A percentile compares a stretch with the other conserved stretches of the same genome.
phyloP scores from a whole-genome alignment of 2,888 invertebrate genomes.

The Hirtodrosophila histrioides region DNA sequence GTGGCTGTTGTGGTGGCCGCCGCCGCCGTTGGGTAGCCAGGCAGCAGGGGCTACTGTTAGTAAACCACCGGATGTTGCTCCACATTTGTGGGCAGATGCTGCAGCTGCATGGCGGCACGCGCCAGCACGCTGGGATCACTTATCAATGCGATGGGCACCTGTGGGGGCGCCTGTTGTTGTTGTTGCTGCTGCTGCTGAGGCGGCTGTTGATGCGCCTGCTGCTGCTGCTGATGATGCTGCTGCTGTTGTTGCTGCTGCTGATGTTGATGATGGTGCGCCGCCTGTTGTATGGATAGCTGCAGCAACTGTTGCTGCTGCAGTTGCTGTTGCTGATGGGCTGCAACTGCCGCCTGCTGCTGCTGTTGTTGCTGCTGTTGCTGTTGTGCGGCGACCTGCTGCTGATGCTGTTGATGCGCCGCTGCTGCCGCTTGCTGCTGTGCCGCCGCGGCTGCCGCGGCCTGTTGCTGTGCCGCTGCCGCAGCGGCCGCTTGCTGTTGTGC shows the following conservation, averaged over 20 bases:
- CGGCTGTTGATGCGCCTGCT: conserved; percentile 72
- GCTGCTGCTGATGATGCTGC: conserved; percentile 76
- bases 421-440: conserved; percentile 77
- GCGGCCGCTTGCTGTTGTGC: conserved; percentile 73
- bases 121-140: conserved; percentile 83
- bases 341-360: conserved; percentile 63
- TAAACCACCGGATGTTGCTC: conserved; percentile 84
- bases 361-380: conserved; percentile 82
- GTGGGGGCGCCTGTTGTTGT: conserved; percentile 81
- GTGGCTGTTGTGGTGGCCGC: conserved; percentile 48
- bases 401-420: conserved; percentile 72
- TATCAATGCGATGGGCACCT: conserved; percentile 83
- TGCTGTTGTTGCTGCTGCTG: conserved; percentile 78
- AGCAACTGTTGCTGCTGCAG: conserved; percentile 67
- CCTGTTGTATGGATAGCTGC: conserved; percentile 73
- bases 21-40: conserved; percentile 57
- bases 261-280: conserved; percentile 75
- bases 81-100: conserved; percentile 83
- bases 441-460: conserved; percentile 67
- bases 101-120: conserved; percentile 84
- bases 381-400: conserved; percentile 74
- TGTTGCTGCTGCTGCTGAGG: conserved; percentile 73
- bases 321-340: conserved; percentile 75
- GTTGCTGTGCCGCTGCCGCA: conserved; percentile 72
- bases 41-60: conserved; percentile 81